Base-by-base conservation (phyloP, 2,888 invertebrate genomes). In the Seira ritae region DNA sequence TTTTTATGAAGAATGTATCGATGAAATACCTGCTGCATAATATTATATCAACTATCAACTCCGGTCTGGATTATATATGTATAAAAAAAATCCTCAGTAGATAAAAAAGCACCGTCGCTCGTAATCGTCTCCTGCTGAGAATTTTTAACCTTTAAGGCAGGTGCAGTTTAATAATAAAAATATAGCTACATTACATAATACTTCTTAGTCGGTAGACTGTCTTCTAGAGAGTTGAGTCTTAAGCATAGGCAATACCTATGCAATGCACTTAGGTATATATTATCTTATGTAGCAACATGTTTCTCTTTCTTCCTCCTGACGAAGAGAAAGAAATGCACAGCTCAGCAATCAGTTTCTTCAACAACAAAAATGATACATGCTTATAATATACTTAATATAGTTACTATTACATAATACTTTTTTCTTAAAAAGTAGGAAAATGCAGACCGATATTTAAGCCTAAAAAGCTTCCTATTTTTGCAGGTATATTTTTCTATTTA, bases 51-150 rank as follows among this genome's bases (percentile, higher is more conserved):
- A n/a, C n/a, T n/a, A n/a, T n/a, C n/a, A n/a, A n/a, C n/a, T n/a
- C n/a, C n/a, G n/a, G n/a, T n/a, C n/a, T n/a, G n/a, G n/a, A n/a
- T n/a, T n/a, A n/a, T 55, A 55, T 66, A 66, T 65, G 19, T 74
- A 77, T 73, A 80, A 67, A 73, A 31, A 65, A 55, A 69, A 74
- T n/a, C 17, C 6, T 15, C 50, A 50, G 50, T n/a, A n/a, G 50
- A 50, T 50, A 50, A 50, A 50, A 1, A 1, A 50, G 8, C 31
- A 8, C 31, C 2, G 31, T 31, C n/a, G n/a, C n/a, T n/a, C 71
- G 8, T 81, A 81, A 81, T 81, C 76, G 76, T 74, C 76, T 76
- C 81, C 81, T 81, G 81, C 81, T 81, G 81, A 71, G 76, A 81
- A 81, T 81, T 81, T 70, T 77, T 81, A 67, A 81, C 66, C 81